Evolutionary conservation across 2,797 vertebrate species (phyloP).

Genomic region (Melanotaenia nigrans): DNA sequence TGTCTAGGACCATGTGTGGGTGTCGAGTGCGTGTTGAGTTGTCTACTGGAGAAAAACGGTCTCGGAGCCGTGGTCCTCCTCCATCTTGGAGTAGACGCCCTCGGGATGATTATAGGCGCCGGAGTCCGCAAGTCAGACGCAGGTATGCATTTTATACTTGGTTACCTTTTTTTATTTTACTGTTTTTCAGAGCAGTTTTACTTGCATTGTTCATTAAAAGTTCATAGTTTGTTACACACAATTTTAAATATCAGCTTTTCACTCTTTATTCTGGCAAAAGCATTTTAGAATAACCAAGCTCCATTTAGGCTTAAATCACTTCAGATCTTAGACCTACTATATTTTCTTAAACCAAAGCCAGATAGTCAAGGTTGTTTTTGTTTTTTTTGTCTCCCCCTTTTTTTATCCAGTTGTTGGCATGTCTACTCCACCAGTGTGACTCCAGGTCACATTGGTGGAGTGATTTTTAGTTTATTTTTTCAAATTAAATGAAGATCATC

Average conservation of each 20-base stretch:
- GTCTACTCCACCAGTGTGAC: no score
- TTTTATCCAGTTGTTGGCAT: slow-evolving; percentile 1
- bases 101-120: slow-evolving; percentile 90
- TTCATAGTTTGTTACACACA: slow-evolving; percentile 16
- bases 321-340: slow-evolving; percentile 4
- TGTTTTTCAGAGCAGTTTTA: slow-evolving; percentile 12
- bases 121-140: slow-evolving; percentile 91
- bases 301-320: background rate
- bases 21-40: slow-evolving; percentile 95
- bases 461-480: background rate
- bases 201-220: slow-evolving; percentile 25
- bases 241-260: slow-evolving; percentile 10
- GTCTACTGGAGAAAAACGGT: slow-evolving; percentile 96
- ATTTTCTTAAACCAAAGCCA: slow-evolving; percentile 8
- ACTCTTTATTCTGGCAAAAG: slow-evolving; percentile 16
- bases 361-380: background rate
- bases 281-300: slow-evolving; percentile 22
- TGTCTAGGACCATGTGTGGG: slow-evolving; percentile 90
- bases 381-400: background rate
- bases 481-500: background rate
- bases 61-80: slow-evolving; percentile 93
- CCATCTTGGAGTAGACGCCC: slow-evolving; percentile 94
- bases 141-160: slow-evolving; percentile 81
- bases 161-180: background rate
- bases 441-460: slow-evolving; percentile 7